A percentile compares a stretch with the other conserved stretches of the same genome.
Conservation (phyloP, 2,113 vertebrate genomes). For the Rhea pennata region DNA sequence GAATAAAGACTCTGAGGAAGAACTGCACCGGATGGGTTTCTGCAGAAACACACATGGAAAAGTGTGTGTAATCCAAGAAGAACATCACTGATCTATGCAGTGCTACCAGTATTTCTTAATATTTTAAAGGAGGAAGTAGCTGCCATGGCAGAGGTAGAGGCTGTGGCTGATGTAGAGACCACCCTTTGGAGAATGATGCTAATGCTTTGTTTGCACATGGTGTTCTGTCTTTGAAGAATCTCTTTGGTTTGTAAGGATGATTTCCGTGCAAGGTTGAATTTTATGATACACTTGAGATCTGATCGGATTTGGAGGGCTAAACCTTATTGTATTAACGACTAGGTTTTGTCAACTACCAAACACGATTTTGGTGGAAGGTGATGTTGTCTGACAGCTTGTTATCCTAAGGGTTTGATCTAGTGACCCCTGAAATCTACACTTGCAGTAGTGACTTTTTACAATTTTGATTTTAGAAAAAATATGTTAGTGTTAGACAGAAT, state of each 20-base stretch:
- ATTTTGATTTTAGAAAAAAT: not conserved
- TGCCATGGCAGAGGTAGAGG: not conserved
- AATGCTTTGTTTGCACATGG: not conserved
- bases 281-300: not conserved
- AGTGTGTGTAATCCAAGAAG: not conserved
- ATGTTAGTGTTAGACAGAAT: not conserved
- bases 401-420: not conserved
- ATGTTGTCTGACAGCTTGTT: not conserved
- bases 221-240: not conserved
- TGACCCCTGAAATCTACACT: not conserved
- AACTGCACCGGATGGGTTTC: not conserved
- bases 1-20: not conserved
- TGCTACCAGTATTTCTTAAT: not conserved
- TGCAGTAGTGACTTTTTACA: not conserved
- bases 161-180: not conserved
- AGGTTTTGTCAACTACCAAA: not conserved
- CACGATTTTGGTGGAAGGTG: not conserved
- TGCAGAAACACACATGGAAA: not conserved
- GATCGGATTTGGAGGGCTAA: not conserved
- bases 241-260: slow-evolving; percentile 4
- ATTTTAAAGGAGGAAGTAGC: not conserved
- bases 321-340: not conserved
- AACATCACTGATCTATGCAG: not conserved
- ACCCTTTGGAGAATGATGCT: not conserved
- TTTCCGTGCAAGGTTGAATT: not conserved